These are phyloP conservation scores for Garra rufa DNA, from an alignment of 2,113 vertebrate genomes.

Conservation along the genomic window DNA sequence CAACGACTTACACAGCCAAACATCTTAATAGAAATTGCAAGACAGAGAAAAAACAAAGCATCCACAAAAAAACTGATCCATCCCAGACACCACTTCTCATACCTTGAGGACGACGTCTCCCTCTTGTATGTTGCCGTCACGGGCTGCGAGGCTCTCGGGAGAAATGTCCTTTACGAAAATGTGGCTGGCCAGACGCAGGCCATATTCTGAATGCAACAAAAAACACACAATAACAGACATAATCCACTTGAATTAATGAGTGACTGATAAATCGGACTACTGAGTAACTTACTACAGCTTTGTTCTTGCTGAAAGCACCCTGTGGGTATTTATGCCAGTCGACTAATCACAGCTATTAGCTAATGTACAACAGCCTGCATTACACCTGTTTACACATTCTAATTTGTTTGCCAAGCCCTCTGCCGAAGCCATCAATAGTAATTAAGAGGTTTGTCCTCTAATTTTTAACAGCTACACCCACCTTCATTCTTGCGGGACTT, in stretches of 20 bases:
- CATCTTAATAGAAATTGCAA: background rate
- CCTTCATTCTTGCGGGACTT: conserved; percentile 98
- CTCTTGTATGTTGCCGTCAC: conserved; percentile 98
- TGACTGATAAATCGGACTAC: background rate
- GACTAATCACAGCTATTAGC: conserved; percentile 32
- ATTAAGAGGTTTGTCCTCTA: background rate
- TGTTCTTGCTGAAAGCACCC: background rate
- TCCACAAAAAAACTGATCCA: background rate
- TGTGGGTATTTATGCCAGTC: conserved; percentile 13
- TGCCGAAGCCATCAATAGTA: background rate
- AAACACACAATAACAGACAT: conserved; percentile 37
- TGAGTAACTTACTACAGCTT: conserved; percentile 27
- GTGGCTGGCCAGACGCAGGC: conserved; percentile 95
- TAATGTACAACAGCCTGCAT: conserved; percentile 6
- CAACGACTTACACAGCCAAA: background rate
- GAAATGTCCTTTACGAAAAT: conserved; percentile 99
- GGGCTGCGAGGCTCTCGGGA: conserved; percentile 94
- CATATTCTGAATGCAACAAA: conserved; percentile 84
- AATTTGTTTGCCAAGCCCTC: background rate
- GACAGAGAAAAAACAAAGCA: background rate
- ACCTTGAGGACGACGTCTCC: conserved; percentile 98
- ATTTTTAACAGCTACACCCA: conserved; percentile 54
- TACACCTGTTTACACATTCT: conserved; percentile 22
- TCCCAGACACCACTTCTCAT: conserved; percentile 43
- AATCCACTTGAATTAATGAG: background rate